These are phyloP conservation scores for Tiliacea aurago DNA, from an alignment of 2,888 invertebrate genomes.

Conservation along the genomic window DNA sequence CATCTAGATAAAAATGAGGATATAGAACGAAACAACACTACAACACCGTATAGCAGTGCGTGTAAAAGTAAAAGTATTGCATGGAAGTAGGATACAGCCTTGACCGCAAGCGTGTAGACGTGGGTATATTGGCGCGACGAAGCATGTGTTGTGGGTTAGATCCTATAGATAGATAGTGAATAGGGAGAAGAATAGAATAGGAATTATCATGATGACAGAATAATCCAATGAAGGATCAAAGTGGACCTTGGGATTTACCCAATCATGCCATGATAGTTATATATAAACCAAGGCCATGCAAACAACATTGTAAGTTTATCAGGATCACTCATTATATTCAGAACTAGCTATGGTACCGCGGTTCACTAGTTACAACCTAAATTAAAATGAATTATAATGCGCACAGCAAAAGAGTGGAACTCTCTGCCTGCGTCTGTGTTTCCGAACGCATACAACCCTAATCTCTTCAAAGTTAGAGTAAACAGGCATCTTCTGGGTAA, in stretches of 20 bases:
- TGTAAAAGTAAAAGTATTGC: slow-evolving; percentile 41
- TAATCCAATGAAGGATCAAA: neutral
- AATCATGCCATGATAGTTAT: neutral
- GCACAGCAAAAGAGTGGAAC: too few relatives aligned
- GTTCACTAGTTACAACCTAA: too few relatives aligned
- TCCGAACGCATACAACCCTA: too few relatives aligned
- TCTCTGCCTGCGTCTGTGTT: too few relatives aligned
- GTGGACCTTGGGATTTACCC: neutral
- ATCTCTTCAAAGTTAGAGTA: too few relatives aligned
- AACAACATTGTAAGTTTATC: neutral
- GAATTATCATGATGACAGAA: neutral
- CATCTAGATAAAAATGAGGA: slow-evolving; percentile 9
- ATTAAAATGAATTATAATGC: too few relatives aligned
- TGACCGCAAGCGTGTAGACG: slow-evolving; percentile 14
- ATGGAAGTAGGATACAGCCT: slow-evolving; percentile 41
- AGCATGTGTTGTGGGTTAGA: neutral
- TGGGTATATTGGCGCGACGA: neutral
- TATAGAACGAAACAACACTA: neutral
- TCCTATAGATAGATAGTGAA: too few relatives aligned
- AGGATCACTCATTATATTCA: neutral
- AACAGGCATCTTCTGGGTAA: too few relatives aligned
- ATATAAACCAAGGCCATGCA: too few relatives aligned
- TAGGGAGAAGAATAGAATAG: neutral
- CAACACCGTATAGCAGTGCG: neutral
- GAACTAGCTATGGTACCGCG: too few relatives aligned